Conservation (phyloP, 2,888 invertebrate species). For the Hesperia comma region DNA sequence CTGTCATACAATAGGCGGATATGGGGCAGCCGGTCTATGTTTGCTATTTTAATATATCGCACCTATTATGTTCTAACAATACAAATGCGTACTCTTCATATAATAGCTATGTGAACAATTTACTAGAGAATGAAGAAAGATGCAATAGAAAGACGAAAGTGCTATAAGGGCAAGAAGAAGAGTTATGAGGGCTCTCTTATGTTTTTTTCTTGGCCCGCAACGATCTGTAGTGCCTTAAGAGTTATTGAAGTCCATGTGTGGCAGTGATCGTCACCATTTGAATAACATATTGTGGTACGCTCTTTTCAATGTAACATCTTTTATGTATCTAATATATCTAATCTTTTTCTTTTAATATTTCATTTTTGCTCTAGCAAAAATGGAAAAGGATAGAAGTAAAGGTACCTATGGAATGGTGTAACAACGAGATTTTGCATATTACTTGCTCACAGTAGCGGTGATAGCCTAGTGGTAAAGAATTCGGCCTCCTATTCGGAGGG, state of each 20-base stretch:
- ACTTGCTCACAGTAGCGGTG: too few relatives aligned
- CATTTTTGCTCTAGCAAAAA: slow-evolving; percentile 15
- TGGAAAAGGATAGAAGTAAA: slow-evolving; percentile 12
- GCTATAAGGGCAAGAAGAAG: too few relatives aligned
- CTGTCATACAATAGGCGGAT: slow-evolving; percentile 30
- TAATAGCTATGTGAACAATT: background rate
- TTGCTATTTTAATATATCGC: slow-evolving; percentile 19
- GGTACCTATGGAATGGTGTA: too few relatives aligned
- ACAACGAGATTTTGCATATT: too few relatives aligned
- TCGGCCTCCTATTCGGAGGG: too few relatives aligned
- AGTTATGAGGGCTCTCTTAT: too few relatives aligned
- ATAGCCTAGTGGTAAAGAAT: too few relatives aligned
- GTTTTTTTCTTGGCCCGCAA: too few relatives aligned
- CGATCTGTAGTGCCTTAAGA: too few relatives aligned
- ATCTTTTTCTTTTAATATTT: background rate
- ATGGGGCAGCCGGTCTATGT: slow-evolving; percentile 21
- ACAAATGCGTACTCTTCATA: background rate
- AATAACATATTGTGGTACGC: background rate
- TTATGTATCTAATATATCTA: background rate
- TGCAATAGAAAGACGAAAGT: background rate
- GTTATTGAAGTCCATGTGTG: too few relatives aligned
- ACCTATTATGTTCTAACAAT: slow-evolving; percentile 9
- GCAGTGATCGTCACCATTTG: too few relatives aligned
- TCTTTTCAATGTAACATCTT: background rate
- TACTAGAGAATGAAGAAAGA: background rate